Base-by-base conservation (phyloP, 2,113 vertebrate genomes). In the Neofelis nebulosa region DNA sequence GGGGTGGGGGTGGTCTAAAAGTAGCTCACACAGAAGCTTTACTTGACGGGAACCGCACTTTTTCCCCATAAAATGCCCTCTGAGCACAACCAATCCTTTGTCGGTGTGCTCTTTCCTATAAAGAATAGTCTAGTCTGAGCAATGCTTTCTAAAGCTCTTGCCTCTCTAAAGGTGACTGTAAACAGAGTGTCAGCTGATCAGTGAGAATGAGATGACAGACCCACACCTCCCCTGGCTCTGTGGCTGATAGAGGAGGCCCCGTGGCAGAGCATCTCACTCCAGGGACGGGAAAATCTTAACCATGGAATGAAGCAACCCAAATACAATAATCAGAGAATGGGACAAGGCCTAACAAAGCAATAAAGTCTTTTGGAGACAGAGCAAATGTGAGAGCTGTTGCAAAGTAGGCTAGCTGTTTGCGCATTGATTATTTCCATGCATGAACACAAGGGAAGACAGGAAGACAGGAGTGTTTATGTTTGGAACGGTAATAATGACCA, bases 121-220 rank as follows among this genome's bases (percentile, higher is more conserved):
- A 86, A 71, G 50, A n/a, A 15, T n/a, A 71, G 21, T n/a, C 38
- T 36, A 48, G n/a, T 41, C 50, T 1, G 23, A 81, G 29, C 45
- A 55, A 66, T 1, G 63, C 23, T 93, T 91, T 91, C 12, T 10
- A 11, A 50, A 71, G 2, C 52, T 61, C 71, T 61, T n/a, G 27
- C 33, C 41, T 73, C 31, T 16, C 63, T n/a, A 11, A 50, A 9
- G 25, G 11, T 41, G 31, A 41, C 29, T 25, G 25, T 25, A 65
- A 41, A 36, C 36, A 55, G 16, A n/a, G 4, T 3, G 2, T n/a
- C 33, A 41, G 19, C 45, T 45, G 27, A 89, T 13, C 13, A 0
- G 21, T 4, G 52, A 73, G 19, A 3, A 50, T 2, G 0, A 13
- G 0, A 10, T 3, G 55, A 33, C 29, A 41, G 33, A 33, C 81